These are phyloP conservation scores for Oreortyx pictus DNA, from an alignment of 2,797 vertebrate genomes.

Conservation along the genomic window DNA sequence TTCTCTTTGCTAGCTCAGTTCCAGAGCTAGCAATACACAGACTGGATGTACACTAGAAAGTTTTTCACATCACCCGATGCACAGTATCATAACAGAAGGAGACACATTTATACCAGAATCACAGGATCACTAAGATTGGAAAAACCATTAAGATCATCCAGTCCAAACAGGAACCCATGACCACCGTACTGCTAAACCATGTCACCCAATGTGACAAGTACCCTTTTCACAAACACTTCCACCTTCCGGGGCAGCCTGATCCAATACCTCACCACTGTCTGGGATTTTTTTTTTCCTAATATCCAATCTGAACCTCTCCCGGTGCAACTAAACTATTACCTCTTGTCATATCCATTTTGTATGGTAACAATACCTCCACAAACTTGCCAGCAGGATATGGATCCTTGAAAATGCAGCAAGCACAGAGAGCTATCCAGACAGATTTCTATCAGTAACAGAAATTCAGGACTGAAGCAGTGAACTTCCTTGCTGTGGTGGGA, in stretches of 20 bases:
- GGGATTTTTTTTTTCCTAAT: too few relatives aligned
- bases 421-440: neutral
- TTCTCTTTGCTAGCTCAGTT: neutral
- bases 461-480: neutral
- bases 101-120: neutral
- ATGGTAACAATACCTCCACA: neutral
- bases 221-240: too few relatives aligned
- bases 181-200: too few relatives aligned
- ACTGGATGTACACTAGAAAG: neutral
- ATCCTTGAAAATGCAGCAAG: neutral
- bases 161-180: too few relatives aligned
- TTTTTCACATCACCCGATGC: neutral
- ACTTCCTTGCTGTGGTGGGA: neutral
- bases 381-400: neutral
- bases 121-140: too few relatives aligned
- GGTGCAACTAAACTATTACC: too few relatives aligned
- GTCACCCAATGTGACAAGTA: too few relatives aligned
- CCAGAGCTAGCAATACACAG: neutral
- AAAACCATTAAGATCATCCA: too few relatives aligned
- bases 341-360: too few relatives aligned
- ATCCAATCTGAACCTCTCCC: too few relatives aligned
- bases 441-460: neutral
- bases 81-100: neutral
- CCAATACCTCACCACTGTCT: too few relatives aligned
- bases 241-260: too few relatives aligned